phyloP scores from a whole-genome alignment of 2,888 invertebrate genomes.

The Blastobasis lacticolella region DNA sequence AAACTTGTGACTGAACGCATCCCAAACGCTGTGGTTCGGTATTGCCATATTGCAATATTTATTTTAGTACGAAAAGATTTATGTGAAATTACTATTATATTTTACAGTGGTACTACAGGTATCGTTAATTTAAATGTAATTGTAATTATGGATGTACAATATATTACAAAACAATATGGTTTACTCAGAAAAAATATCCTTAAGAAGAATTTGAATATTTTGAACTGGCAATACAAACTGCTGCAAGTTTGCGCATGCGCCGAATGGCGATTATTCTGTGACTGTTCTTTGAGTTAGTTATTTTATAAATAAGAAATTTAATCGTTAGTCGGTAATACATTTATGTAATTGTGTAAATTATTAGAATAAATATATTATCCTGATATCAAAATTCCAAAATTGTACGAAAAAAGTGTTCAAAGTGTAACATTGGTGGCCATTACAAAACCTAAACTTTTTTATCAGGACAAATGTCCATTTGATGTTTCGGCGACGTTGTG shows the following conservation, averaged over 20 bases:
- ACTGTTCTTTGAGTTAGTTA: conserved; percentile 70
- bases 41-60: no score
- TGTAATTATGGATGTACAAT: no score
- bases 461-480: conserved; percentile 72
- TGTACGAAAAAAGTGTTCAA: conserved; percentile 50
- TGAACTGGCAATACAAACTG: conserved; percentile 45
- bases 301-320: conserved; percentile 70
- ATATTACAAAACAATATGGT: no score
- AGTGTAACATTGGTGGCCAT: conserved; percentile 74
- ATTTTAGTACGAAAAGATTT: no score
- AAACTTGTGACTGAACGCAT: no score
- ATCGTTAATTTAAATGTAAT: no score
- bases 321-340: conserved; percentile 64
- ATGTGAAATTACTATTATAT: no score
- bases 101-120: no score
- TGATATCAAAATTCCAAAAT: conserved; percentile 29
- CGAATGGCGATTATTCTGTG: conserved; percentile 72
- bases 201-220: not conserved
- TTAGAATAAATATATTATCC: conserved; percentile 33
- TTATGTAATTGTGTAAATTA: conserved; percentile 47
- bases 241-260: conserved; percentile 73
- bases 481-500: conserved; percentile 75
- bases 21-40: no score
- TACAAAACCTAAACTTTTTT: conserved; percentile 74
- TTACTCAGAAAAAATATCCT: no score